Evolutionary conservation across 2,113 vertebrate genomes (phyloP).

Genomic region (Dicaeum eximium): DNA sequence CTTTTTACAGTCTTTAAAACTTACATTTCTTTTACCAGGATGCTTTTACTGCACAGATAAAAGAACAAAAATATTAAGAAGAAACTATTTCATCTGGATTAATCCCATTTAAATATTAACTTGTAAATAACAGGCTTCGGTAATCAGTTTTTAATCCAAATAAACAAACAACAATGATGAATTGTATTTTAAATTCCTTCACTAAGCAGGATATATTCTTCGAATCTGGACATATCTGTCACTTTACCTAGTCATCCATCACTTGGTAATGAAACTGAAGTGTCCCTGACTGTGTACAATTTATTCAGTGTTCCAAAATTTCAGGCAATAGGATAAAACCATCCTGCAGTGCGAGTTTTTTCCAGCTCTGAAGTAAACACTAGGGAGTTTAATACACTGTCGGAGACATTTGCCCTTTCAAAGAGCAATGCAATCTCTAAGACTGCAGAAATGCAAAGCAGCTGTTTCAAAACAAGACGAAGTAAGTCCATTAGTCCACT

Average conservation of each 20-base stretch:
- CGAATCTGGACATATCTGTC: background rate
- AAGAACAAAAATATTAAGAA: background rate
- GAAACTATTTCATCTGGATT: background rate
- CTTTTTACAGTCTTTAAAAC: background rate
- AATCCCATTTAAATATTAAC: background rate
- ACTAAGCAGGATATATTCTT: background rate
- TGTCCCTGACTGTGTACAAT: background rate
- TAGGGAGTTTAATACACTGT: background rate
- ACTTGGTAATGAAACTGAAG: background rate
- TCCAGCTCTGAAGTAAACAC: background rate
- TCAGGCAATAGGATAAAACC: background rate
- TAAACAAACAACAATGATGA: background rate
- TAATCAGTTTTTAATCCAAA: background rate
- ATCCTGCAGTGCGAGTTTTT: background rate
- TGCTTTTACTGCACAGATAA: background rate
- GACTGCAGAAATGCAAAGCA: slow-evolving; percentile 11
- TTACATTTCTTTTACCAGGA: background rate
- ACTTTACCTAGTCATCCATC: background rate
- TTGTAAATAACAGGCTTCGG: background rate
- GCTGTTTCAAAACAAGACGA: slow-evolving; percentile 1
- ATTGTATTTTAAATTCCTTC: background rate
- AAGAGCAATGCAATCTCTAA: background rate
- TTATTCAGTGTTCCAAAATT: background rate
- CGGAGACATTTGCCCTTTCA: background rate
- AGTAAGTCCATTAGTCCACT: background rate